Evolutionary conservation across 2,797 vertebrate species (phyloP).

Genomic region (Periparus ater): DNA sequence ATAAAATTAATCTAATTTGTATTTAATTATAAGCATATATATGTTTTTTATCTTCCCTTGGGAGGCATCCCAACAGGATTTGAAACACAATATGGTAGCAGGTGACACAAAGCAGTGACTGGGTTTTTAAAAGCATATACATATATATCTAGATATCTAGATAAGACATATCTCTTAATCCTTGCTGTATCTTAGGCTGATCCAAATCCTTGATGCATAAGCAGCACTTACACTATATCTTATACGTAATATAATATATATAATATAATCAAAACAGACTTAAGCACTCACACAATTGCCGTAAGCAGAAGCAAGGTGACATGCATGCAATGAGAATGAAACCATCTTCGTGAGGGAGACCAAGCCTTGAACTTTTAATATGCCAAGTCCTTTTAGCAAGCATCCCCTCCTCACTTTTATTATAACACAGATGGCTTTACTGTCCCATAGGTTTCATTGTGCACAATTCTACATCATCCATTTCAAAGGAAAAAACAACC

Average conservation of each 20-base stretch:
- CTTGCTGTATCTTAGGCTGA: neutral
- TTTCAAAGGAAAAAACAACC: neutral
- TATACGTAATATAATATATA: neutral
- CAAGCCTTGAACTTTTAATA: neutral
- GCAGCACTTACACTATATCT: neutral
- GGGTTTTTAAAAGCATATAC: neutral
- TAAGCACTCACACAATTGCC: neutral
- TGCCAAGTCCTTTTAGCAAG: neutral
- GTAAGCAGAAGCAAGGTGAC: neutral
- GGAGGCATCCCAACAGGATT: neutral
- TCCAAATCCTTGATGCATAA: neutral
- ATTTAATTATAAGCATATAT: neutral
- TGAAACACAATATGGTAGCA: neutral
- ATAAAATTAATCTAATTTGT: neutral
- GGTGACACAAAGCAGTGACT: neutral
- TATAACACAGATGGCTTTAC: neutral
- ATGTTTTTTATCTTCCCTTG: neutral
- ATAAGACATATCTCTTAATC: neutral
- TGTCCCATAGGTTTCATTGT: neutral
- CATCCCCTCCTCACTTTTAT: neutral
- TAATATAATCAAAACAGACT: neutral
- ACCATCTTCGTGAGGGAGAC: neutral
- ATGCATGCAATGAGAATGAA: neutral
- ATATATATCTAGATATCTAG: neutral
- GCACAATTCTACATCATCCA: neutral